These are phyloP conservation scores for Eurytemora carolleeae DNA, from an alignment of 1,140 invertebrate species.

Conservation along the genomic window DNA sequence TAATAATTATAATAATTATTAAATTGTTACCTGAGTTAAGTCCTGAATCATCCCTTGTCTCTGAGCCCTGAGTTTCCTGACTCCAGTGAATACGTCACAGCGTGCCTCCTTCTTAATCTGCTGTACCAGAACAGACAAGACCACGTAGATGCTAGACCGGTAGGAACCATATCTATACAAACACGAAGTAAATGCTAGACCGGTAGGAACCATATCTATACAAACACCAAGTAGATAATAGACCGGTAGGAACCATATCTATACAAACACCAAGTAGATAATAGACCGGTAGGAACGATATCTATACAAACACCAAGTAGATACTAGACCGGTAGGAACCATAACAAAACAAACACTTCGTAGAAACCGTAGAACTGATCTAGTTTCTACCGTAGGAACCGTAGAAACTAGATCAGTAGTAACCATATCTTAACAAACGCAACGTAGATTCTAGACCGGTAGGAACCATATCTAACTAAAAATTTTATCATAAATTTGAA, in stretches of 20 bases:
- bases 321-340: conserved; percentile 27
- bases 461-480: no score
- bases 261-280: conserved; percentile 56
- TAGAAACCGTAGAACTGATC: no score
- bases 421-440: no score
- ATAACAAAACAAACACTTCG: conserved; percentile 46
- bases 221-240: conserved; percentile 61
- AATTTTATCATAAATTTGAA: no score
- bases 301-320: conserved; percentile 24
- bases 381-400: no score
- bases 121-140: conserved; percentile 58
- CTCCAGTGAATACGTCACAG: conserved; percentile 53
- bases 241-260: conserved; percentile 61
- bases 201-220: conserved; percentile 55
- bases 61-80: conserved; percentile 59
- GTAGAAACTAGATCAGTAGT: conserved; percentile 48
- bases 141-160: conserved; percentile 67
- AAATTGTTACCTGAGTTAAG: conserved; percentile 20
- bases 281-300: conserved; percentile 63
- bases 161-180: conserved; percentile 53
- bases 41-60: conserved; percentile 52
- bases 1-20: no score
- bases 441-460: not conserved
- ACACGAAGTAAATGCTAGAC: conserved; percentile 65
- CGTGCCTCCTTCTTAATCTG: conserved; percentile 58